Conservation (phyloP, 2,888 invertebrate species). For the Euplexia lucipara region DNA sequence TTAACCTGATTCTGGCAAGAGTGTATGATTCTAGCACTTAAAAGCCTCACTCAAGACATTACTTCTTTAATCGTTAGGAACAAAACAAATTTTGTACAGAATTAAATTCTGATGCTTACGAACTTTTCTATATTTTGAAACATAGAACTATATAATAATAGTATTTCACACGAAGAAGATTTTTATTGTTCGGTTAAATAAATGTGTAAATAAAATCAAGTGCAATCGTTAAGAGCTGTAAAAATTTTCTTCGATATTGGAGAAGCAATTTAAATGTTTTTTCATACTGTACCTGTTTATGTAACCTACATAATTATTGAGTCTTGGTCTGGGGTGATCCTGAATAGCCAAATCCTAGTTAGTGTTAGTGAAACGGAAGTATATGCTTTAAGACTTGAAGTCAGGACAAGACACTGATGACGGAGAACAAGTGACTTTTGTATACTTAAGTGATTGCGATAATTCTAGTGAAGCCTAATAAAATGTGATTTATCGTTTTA, state of each 20-base stretch:
- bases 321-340: slow-evolving; percentile 70
- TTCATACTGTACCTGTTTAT: slow-evolving; percentile 71
- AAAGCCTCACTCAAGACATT: slow-evolving; percentile 56
- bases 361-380: slow-evolving; percentile 72
- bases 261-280: slow-evolving; percentile 53
- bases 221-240: slow-evolving; percentile 39
- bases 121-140: slow-evolving; percentile 52
- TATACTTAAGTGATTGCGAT: slow-evolving; percentile 70
- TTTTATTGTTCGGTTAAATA: slow-evolving; percentile 45
- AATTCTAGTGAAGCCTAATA: slow-evolving; percentile 79
- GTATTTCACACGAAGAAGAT: slow-evolving; percentile 53
- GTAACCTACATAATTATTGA: slow-evolving; percentile 77
- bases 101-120: slow-evolving; percentile 64
- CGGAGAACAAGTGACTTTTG: slow-evolving; percentile 68
- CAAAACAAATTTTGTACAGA: slow-evolving; percentile 64
- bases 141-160: slow-evolving; percentile 45
- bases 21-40: slow-evolving; percentile 77
- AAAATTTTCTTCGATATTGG: slow-evolving; percentile 57
- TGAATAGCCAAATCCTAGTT: slow-evolving; percentile 78
- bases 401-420: slow-evolving; percentile 52
- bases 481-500: slow-evolving; percentile 84
- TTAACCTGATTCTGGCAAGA: slow-evolving; percentile 83
- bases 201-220: slow-evolving; percentile 61
- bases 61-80: slow-evolving; percentile 44
- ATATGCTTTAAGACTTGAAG: slow-evolving; percentile 66